A percentile compares a stretch with the other conserved stretches of the same genome.
Evolutionary conservation across 2,888 invertebrate genomes (phyloP).

Genomic region (Rhamphomyia laevipes): DNA sequence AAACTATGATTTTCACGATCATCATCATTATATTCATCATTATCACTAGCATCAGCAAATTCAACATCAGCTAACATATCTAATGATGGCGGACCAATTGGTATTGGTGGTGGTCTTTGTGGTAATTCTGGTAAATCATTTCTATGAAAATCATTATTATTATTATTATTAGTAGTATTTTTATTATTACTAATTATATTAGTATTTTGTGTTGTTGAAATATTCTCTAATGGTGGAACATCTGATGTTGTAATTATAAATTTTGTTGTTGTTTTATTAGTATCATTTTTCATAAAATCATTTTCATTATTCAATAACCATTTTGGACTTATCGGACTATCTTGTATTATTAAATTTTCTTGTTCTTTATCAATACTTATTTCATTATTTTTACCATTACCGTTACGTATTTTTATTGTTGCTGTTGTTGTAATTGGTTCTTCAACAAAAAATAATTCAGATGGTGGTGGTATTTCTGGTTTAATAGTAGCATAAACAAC

Average conservation of each 20-base stretch:
- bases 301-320: background rate
- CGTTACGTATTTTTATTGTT: slow-evolving; percentile 3
- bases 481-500: slow-evolving; percentile 37
- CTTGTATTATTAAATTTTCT: background rate
- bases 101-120: slow-evolving; percentile 24
- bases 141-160: background rate
- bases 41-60: slow-evolving; percentile 45
- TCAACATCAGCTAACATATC: slow-evolving; percentile 42
- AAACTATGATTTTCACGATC: slow-evolving; percentile 27
- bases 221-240: background rate
- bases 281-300: background rate
- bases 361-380: background rate
- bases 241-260: background rate
- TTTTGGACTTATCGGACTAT: background rate
- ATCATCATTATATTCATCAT: slow-evolving; percentile 31
- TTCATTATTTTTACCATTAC: slow-evolving; percentile 1
- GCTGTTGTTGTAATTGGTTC: slow-evolving; percentile 3
- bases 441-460: slow-evolving; percentile 22
- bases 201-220: too few species aligned
- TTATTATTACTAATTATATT: background rate
- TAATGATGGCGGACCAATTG: slow-evolving; percentile 41
- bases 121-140: slow-evolving; percentile 20
- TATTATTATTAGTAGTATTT: background rate
- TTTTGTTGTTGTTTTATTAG: too few species aligned
- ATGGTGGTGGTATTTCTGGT: slow-evolving; percentile 27